phyloP scores from a whole-genome alignment of 2,797 vertebrate genomes.

The Botia kubotai region DNA sequence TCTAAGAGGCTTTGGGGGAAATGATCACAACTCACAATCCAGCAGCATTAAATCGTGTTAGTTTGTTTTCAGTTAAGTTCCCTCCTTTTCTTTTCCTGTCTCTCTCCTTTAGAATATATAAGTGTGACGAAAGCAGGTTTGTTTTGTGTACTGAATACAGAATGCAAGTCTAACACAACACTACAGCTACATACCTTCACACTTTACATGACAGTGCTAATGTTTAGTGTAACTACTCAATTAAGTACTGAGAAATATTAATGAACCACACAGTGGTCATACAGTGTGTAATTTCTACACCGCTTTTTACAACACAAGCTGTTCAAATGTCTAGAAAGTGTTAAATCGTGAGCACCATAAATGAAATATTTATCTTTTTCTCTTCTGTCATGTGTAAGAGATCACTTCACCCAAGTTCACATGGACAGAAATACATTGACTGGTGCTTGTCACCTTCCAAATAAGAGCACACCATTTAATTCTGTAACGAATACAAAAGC shows the following conservation, averaged over 20 bases:
- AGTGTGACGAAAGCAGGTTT: not conserved
- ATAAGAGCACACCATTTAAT: conserved; percentile 25
- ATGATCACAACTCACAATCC: conserved; percentile 46
- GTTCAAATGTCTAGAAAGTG: not conserved
- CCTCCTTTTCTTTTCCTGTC: not conserved
- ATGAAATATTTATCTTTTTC: not conserved
- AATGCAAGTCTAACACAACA: too few relatives aligned
- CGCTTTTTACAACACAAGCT: too few relatives aligned
- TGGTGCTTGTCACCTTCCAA: not conserved
- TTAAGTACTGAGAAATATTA: too few relatives aligned
- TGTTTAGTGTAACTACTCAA: too few relatives aligned
- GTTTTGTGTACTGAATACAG: not conserved
- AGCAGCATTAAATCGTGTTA: conserved; percentile 43
- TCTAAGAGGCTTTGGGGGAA: conserved; percentile 55
- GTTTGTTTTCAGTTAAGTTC: conserved; percentile 44
- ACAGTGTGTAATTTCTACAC: too few relatives aligned
- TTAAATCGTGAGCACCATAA: not conserved
- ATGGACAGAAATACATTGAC: not conserved
- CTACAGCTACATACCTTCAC: too few relatives aligned
- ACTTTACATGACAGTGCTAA: too few relatives aligned
- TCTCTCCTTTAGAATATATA: conserved; percentile 30
- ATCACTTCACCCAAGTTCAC: not conserved
- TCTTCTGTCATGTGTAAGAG: not conserved
- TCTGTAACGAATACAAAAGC: conserved; percentile 6
- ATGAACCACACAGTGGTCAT: too few relatives aligned